Evolutionary conservation across 2,113 vertebrate species (phyloP).

Genomic region (Progne subis): DNA sequence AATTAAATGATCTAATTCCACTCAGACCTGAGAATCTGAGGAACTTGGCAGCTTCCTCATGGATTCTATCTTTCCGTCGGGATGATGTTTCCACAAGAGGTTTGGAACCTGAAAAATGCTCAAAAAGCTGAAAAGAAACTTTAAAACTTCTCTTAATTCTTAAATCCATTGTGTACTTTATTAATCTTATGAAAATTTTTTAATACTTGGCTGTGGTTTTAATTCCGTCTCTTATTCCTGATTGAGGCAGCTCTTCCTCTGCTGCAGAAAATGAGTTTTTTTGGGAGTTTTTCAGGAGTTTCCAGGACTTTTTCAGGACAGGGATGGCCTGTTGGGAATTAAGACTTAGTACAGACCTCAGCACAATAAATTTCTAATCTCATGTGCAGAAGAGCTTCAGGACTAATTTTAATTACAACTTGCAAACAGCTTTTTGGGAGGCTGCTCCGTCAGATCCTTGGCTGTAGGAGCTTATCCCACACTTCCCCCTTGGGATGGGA

Average conservation of each 20-base stretch:
- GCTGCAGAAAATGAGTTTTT: background rate
- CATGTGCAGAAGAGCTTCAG: background rate
- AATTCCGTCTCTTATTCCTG: background rate
- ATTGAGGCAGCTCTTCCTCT: background rate
- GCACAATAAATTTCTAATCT: background rate
- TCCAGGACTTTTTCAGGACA: background rate
- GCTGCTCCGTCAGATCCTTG: background rate
- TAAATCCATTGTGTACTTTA: background rate
- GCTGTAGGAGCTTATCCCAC: background rate
- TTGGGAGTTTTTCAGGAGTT: background rate
- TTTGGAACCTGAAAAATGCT: background rate
- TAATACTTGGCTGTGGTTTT: background rate
- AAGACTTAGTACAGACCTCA: background rate
- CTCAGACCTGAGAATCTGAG: background rate
- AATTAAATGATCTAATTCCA: background rate
- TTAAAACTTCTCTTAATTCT: background rate
- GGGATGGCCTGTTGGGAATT: background rate
- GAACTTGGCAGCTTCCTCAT: background rate
- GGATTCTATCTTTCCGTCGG: fast-evolving
- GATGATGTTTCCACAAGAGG: background rate
- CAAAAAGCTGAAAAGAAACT: background rate
- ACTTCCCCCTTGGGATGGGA: background rate
- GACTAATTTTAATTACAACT: background rate
- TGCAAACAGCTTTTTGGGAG: constrained; percentile 43
- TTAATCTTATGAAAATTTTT: background rate